These are phyloP conservation scores for Acanthurus leucopareius DNA, from an alignment of 2,797 vertebrate genomes.

Conservation along the genomic window DNA sequence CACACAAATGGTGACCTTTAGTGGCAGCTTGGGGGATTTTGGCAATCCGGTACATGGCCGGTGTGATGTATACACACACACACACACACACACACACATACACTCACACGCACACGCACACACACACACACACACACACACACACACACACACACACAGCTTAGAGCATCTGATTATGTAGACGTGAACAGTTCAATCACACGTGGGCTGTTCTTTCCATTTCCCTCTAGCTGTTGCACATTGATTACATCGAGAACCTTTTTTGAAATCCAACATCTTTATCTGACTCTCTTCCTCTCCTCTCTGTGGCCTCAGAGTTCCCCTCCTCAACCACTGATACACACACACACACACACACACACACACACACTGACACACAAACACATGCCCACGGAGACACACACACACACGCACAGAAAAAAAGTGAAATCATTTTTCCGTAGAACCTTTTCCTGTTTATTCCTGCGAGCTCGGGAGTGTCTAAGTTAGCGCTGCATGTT, in stretches of 20 bases:
- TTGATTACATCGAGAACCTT: conserved; percentile 80
- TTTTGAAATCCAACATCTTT: conserved; percentile 78
- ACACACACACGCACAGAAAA: neutral
- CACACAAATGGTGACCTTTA: conserved; percentile 78
- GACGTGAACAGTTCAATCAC: conserved; percentile 78
- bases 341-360: conserved; percentile 22
- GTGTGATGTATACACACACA: conserved; percentile 59
- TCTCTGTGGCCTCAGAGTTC: conserved; percentile 64
- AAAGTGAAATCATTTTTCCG: conserved; percentile 46
- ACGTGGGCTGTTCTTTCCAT: conserved; percentile 81
- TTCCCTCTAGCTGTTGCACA: conserved; percentile 80
- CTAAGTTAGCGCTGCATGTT: conserved; percentile 48
- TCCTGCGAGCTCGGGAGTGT: conserved; percentile 19
- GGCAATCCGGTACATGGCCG: conserved; percentile 73
- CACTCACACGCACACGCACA: conserved; percentile 61
- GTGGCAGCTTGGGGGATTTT: conserved; percentile 84
- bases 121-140: conserved; percentile 29
- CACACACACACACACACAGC: conserved; percentile 63
- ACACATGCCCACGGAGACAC: no score
- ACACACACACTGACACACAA: conserved; percentile 1
- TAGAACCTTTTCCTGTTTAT: conserved; percentile 51
- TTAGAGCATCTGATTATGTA: conserved; percentile 79
- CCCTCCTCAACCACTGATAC: conserved; percentile 52
- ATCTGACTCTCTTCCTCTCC: conserved; percentile 71
- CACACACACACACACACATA: conserved; percentile 43